phyloP scores from a whole-genome alignment of 2,797 vertebrate genomes.

The Schizopygopsis malacanthus region DNA sequence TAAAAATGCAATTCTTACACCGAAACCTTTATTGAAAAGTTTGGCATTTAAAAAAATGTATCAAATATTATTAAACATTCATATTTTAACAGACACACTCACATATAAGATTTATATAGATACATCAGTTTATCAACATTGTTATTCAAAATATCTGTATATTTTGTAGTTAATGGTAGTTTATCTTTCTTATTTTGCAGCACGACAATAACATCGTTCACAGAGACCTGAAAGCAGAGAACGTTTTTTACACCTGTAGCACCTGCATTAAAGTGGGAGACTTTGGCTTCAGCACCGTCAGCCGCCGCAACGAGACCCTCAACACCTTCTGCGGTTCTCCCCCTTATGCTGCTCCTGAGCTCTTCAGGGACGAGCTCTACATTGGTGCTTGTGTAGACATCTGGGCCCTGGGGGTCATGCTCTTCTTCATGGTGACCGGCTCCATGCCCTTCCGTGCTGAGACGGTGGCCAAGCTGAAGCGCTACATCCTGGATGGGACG shows the following conservation, averaged over 20 bases:
- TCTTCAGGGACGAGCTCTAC: slow-evolving; percentile 93
- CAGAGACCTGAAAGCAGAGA: slow-evolving; percentile 95
- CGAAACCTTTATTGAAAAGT: too few relatives aligned
- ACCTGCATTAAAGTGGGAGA: slow-evolving; percentile 96
- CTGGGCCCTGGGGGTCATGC: slow-evolving; percentile 94
- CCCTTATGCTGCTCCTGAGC: slow-evolving; percentile 93
- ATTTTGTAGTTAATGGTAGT: not conserved
- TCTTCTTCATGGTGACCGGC: slow-evolving; percentile 93
- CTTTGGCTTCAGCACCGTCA: slow-evolving; percentile 96
- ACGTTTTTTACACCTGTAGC: slow-evolving; percentile 91
- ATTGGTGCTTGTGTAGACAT: slow-evolving; percentile 89
- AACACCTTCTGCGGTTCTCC: slow-evolving; percentile 98
- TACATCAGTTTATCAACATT: not conserved
- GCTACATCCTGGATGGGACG: slow-evolving; percentile 90
- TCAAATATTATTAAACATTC: too few relatives aligned
- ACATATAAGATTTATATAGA: not conserved
- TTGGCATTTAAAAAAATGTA: too few relatives aligned
- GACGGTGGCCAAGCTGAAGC: slow-evolving; percentile 93
- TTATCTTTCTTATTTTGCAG: slow-evolving; percentile 71
- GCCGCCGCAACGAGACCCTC: slow-evolving; percentile 88
- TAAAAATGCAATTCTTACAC: too few relatives aligned
- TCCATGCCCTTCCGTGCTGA: slow-evolving; percentile 95
- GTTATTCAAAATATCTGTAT: not conserved
- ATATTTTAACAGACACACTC: not conserved
- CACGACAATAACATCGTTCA: slow-evolving; percentile 96